Percentiles rank a stretch among this genome's conserved stretches.
phyloP scores from a whole-genome alignment of 2,113 vertebrate genomes.

The Prinia subflava region DNA sequence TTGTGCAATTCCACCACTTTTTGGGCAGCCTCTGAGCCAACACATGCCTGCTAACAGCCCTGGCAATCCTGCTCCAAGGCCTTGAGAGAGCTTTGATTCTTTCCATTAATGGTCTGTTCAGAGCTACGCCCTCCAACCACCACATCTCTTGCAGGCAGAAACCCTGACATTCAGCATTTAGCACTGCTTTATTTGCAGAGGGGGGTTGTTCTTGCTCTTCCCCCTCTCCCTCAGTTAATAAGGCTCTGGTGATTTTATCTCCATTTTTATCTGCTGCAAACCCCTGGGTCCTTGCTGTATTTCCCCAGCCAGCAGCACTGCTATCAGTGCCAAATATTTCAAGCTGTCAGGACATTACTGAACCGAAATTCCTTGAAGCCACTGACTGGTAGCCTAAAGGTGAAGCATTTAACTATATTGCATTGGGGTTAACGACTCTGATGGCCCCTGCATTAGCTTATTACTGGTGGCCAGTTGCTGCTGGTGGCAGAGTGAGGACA shows the following conservation, averaged over 20 bases:
- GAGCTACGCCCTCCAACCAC: conserved; percentile 24
- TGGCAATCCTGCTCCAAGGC: not conserved
- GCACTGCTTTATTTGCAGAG: not conserved
- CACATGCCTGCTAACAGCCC: not conserved
- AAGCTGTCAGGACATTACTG: conserved; percentile 6
- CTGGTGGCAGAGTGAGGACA: not conserved
- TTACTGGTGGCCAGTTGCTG: not conserved
- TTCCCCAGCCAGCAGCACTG: not conserved
- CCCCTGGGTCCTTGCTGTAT: not conserved
- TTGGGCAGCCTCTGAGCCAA: not conserved
- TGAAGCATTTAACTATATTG: not conserved
- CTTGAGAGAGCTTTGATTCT: conserved; percentile 20
- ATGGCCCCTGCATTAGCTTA: not conserved
- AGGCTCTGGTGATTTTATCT: conserved; percentile 20
- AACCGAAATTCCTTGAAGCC: not conserved
- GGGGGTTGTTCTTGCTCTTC: not conserved
- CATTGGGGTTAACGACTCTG: not conserved
- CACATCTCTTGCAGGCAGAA: not conserved
- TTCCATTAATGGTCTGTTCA: not conserved
- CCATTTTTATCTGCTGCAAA: not conserved
- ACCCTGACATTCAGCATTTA: conserved; percentile 5
- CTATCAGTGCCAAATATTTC: conserved; percentile 21
- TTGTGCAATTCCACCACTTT: not conserved
- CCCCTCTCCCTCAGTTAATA: not conserved
- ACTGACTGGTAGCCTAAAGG: not conserved